Percentiles rank a stretch among this genome's conserved stretches.
Conservation (phyloP, 2,797 vertebrate species). For the Allochrocebus solatus region DNA sequence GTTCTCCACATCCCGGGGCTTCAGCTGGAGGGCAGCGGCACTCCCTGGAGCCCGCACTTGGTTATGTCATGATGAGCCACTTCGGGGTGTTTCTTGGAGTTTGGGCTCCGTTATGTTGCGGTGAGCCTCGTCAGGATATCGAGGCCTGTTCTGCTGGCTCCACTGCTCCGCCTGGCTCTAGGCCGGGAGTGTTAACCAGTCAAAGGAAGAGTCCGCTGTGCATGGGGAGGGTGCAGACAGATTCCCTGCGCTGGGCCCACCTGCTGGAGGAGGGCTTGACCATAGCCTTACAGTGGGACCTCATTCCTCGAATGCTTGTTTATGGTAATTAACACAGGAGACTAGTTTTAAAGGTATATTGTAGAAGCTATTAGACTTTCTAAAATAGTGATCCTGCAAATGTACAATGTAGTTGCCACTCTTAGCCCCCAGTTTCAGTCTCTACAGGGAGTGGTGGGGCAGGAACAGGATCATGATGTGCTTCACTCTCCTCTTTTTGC, state of each 20-base stretch:
- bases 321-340: not conserved
- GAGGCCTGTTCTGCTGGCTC: not conserved
- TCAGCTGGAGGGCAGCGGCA: not conserved
- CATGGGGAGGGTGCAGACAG: not conserved
- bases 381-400: not conserved
- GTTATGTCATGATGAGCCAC: accelerated
- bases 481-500: not conserved
- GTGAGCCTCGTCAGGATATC: accelerated
- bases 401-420: not conserved
- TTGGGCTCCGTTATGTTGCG: accelerated
- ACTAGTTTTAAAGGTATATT: not conserved
- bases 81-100: not conserved
- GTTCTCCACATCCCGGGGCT: not conserved
- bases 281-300: not conserved
- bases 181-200: not conserved
- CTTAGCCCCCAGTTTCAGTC: not conserved
- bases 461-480: not conserved
- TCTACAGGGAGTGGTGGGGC: not conserved
- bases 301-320: not conserved
- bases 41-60: not conserved
- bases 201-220: not conserved
- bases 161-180: not conserved
- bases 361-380: not conserved
- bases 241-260: too few relatives aligned
- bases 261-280: not conserved